A percentile compares a stretch with the other conserved stretches of the same genome.
Conservation (phyloP, 2,113 vertebrate species). For the Butorides virescens region DNA sequence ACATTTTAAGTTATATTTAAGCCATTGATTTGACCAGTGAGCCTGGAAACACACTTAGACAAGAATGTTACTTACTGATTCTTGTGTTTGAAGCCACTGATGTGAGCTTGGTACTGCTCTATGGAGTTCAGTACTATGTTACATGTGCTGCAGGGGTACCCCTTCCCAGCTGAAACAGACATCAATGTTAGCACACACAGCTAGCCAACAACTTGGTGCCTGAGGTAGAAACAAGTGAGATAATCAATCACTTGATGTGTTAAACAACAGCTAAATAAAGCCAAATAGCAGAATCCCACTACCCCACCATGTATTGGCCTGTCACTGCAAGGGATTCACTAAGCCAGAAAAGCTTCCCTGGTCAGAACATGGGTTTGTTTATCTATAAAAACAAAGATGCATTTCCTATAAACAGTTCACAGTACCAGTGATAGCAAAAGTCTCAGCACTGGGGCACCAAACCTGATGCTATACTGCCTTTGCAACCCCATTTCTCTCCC, state of each 20-base stretch:
- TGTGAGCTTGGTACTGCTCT: conserved; percentile 96
- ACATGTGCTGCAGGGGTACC: conserved; percentile 91
- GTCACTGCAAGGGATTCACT: not conserved
- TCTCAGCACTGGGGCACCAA: not conserved
- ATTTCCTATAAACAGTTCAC: not conserved
- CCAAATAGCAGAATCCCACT: not conserved
- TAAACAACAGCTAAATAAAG: not conserved
- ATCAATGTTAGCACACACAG: conserved; percentile 53
- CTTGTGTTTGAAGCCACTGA: conserved; percentile 97
- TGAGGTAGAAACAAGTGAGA: conserved; percentile 8
- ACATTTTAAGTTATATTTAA: not conserved
- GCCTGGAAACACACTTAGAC: not conserved
- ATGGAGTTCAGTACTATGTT: conserved; percentile 96
- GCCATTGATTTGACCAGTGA: not conserved
- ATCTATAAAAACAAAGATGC: not conserved
- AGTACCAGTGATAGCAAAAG: not conserved
- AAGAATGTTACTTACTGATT: conserved; percentile 86
- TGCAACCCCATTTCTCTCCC: not conserved
- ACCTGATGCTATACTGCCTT: not conserved
- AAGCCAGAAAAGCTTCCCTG: not conserved
- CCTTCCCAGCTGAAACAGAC: conserved; percentile 86
- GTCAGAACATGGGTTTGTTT: not conserved
- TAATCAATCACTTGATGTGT: not conserved
- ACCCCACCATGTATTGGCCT: not conserved
- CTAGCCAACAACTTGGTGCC: not conserved